phyloP scores from a whole-genome alignment of 2,113 vertebrate genomes.

The Stictonetta naevosa region DNA sequence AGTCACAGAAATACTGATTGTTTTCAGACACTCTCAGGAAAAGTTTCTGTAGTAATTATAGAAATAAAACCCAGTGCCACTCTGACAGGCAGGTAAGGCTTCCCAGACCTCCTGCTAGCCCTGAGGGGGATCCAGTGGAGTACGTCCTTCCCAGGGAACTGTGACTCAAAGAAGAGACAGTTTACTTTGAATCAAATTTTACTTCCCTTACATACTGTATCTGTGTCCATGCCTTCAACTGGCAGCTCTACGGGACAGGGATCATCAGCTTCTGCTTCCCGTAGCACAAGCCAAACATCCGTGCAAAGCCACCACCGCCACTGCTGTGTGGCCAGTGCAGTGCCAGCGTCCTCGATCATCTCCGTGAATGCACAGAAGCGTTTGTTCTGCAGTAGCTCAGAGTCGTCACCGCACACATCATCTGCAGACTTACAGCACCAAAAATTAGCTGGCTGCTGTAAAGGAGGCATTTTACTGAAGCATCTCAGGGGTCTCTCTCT shows the following conservation, averaged over 20 bases:
- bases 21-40: background rate
- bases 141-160: too few species aligned
- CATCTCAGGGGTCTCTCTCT: background rate
- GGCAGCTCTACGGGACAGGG: background rate
- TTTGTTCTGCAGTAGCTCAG: too few species aligned
- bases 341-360: background rate
- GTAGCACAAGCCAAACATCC: too few species aligned
- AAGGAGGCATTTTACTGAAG: background rate
- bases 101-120: background rate
- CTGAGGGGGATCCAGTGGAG: background rate
- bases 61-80: too few species aligned
- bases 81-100: background rate
- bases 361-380: background rate
- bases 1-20: background rate
- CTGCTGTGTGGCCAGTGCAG: rapidly evolving
- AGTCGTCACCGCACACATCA: rapidly evolving
- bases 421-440: background rate
- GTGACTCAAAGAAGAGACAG: rapidly evolving
- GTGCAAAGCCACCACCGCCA: background rate
- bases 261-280: background rate
- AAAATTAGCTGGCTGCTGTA: background rate
- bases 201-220: background rate
- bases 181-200: background rate
- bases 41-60: rapidly evolving
- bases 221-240: rapidly evolving